These are phyloP conservation scores for Kudoa iwatai DNA, from an alignment of 30 jellyfish, hydroid and myxozoan species.

Conservation along the genomic window DNA sequence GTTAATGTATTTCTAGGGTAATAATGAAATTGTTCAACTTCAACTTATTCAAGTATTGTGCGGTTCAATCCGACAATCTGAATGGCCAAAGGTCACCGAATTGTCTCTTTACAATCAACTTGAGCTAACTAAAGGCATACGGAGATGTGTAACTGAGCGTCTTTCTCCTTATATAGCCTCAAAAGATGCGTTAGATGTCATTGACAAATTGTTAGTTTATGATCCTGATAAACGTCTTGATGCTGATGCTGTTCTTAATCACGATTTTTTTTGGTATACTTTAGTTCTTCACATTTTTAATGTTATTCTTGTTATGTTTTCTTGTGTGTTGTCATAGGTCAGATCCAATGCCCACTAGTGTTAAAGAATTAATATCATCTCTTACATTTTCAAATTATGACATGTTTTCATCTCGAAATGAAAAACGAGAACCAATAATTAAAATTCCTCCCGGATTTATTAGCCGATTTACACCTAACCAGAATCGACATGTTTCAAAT, in stretches of 20 bases:
- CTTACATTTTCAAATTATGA: too few relatives aligned
- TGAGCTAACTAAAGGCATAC: conserved; percentile 20
- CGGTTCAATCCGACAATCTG: conserved; percentile 31
- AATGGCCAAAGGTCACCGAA: conserved; percentile 65
- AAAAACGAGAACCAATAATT: too few relatives aligned
- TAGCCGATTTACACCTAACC: too few relatives aligned
- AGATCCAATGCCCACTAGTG: too few relatives aligned
- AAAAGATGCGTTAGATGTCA: conserved; percentile 36
- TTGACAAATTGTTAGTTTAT: conserved; percentile 22
- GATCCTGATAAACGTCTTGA: conserved; percentile 56
- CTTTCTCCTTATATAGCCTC: conserved; percentile 21
- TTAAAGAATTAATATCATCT: too few relatives aligned
- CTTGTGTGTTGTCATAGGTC: too few relatives aligned
- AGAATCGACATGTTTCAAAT: too few relatives aligned
- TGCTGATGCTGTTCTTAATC: conserved; percentile 74
- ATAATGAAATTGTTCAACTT: conserved; percentile 39
- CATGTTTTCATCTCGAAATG: too few relatives aligned
- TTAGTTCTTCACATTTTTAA: too few relatives aligned
- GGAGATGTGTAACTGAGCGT: conserved; percentile 42
- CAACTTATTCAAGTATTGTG: conserved; percentile 25
- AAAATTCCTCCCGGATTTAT: too few relatives aligned
- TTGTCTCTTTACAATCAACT: conserved; percentile 18
- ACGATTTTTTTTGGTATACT: conserved; percentile 90
- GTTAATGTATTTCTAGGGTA: too few relatives aligned
- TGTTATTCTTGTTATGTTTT: too few relatives aligned